Base-by-base conservation (phyloP, 1,140 invertebrate genomes). In the Drosophila micromelanica region DNA sequence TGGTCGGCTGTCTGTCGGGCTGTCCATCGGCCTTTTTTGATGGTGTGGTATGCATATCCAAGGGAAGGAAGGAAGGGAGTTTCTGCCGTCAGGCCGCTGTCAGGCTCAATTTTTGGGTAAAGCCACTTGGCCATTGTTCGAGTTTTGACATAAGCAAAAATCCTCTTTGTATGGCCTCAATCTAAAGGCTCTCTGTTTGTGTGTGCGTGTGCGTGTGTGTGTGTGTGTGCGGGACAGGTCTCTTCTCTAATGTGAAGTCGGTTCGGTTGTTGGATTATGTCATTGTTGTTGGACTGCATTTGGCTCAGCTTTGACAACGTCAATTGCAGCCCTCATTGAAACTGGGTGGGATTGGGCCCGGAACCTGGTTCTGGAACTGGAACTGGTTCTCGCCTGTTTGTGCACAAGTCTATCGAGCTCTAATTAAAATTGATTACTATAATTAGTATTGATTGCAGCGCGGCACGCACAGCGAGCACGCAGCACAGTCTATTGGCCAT, bases 371-470 rank as follows among this genome's bases (percentile, higher is more conserved):
- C 27, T 13, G 23, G 23, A 8, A 40, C 27, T 13, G 23, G 23
- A 8, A 40, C 43, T 45, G 52, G 20, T 27, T 15, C 12, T 30
- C 5, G 20, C 12, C 40, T 40, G 32, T 11, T 30, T 40, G 32
- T 11, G 42, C 38, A 30, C 64, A 30, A 51, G 62, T 45, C 59
- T 51, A 64, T 55, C 43, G 49, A 15, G 46, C 76, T 73, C 85
- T 87, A 87, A 87, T 87, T 87, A 89, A 89, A 87, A 87, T 87
- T 87, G 84, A 87, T 87, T 87, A 89, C 79, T 72, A 84, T 89
- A 87, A 84, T 87, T 89, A 63, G 42, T 89, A 87, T 87, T 89
- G 84, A 87, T 87, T 77, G 79, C 59, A 51, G 54, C 23, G 32
- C 23, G 54, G 59, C 84, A 87, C 84, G 84, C 84, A 89, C 76